Base-by-base conservation (phyloP, 2,113 vertebrate species). In the Hassar affinis region DNA sequence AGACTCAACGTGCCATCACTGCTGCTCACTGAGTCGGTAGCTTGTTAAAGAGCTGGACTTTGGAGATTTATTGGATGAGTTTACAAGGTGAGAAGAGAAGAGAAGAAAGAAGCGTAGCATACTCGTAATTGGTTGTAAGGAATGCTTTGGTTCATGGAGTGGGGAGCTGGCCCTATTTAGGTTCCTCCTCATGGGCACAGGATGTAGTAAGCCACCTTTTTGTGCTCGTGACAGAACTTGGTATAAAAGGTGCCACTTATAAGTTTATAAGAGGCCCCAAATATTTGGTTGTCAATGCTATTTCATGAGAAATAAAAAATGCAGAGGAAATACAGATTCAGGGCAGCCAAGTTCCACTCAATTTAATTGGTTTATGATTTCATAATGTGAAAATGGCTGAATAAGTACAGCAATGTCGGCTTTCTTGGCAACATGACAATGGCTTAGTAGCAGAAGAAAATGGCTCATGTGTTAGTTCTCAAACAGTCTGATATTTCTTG, bases 251-350 rank as follows among this genome's bases (percentile, higher is more conserved):
- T 33, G 27, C 17, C 15, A 2, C 14, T 6, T 33, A 68, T 38
- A 35, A 62, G 27, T 72, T 52, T 61, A 54, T 68, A 51, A 35
- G 20, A 45, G 71, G 71, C 27, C 52, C 8, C 56, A 52, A 69
- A 79, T 7, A 64, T 71, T 84, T 52, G n/a, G n/a, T 38, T 38
- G 59, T 72, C 54, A 78, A 59, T 75, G 78, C 35, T 7, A 78
- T 81, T 84, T 66, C 30, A 84, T 80, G 62, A 84, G 68, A 72
- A 47, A 7, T 51, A 72, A 47, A 49, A 25, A 33, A 62, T 61
- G 45, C 30, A 20, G 22, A 49, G 35, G 51, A 62, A 27, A 30
- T 62, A 52, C 85, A 42, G 64, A 78, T 72, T 27, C 42, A 47
- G 52, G 52, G 71, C 45, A 49, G 45, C 25, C 25, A 30, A 51